These are phyloP conservation scores for Thinocorus orbignyianus DNA, from an alignment of 2,113 vertebrate species.

Conservation along the genomic window DNA sequence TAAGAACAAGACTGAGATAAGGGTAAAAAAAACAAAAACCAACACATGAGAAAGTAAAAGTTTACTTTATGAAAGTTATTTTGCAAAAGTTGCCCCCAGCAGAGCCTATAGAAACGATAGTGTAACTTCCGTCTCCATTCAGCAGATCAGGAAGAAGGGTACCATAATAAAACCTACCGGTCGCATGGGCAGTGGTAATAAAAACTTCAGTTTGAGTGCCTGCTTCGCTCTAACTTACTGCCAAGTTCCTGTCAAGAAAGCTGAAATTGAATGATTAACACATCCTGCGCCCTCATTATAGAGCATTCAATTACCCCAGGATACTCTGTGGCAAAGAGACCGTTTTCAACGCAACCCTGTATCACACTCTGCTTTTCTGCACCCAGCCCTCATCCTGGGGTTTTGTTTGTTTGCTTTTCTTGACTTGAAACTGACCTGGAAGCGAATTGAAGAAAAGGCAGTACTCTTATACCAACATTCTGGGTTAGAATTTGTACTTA, in stretches of 20 bases:
- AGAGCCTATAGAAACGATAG: background rate
- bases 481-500: background rate
- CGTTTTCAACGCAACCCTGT: accelerated
- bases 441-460: background rate
- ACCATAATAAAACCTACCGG: background rate
- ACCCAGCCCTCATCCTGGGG: background rate
- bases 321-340: background rate
- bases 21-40: background rate
- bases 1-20: background rate
- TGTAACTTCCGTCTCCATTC: background rate
- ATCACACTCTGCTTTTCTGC: background rate
- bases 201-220: background rate
- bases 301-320: background rate
- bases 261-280: background rate
- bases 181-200: background rate
- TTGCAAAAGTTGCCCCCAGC: background rate
- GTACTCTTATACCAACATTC: background rate
- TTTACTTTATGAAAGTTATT: background rate
- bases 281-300: background rate
- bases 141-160: background rate
- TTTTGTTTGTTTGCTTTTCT: background rate
- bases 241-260: constrained; percentile 7
- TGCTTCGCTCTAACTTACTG: background rate
- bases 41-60: background rate
- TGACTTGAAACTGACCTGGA: background rate